phyloP scores from a whole-genome alignment of 2,113 vertebrate genomes.

The Zapornia atra region DNA sequence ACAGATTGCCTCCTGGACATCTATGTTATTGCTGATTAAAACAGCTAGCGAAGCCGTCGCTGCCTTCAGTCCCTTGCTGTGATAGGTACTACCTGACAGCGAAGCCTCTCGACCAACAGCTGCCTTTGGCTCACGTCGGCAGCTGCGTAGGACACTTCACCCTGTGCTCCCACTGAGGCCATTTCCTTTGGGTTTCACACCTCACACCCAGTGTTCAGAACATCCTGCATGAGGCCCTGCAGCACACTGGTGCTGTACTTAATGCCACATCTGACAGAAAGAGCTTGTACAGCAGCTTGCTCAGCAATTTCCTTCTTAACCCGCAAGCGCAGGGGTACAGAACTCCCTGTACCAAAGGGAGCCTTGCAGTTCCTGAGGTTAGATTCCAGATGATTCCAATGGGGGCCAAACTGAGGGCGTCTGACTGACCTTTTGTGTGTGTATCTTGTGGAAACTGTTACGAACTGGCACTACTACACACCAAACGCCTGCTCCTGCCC shows the following conservation, averaged over 20 bases:
- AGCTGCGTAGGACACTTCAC: neutral
- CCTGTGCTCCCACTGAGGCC: neutral
- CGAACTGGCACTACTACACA: rapidly evolving
- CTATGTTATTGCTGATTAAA: neutral
- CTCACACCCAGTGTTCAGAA: neutral
- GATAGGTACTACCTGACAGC: too few relatives aligned
- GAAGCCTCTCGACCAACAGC: neutral
- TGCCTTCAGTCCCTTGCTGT: neutral
- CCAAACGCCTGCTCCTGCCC: rapidly evolving
- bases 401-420: neutral
- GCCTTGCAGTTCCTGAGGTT: rapidly evolving
- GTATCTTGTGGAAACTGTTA: neutral
- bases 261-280: rapidly evolving
- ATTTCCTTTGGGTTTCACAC: neutral
- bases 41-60: neutral
- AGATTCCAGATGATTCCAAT: neutral
- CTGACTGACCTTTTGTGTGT: neutral
- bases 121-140: neutral
- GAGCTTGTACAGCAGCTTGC: neutral
- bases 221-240: neutral
- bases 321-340: neutral
- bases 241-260: neutral
- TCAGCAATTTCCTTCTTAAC: neutral
- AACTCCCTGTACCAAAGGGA: too few relatives aligned
- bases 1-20: neutral